A percentile compares a stretch with the other conserved stretches of the same genome.
These are phyloP conservation scores for Noturus placidus DNA, from an alignment of 2,113 vertebrate species.

Conservation along the genomic window DNA sequence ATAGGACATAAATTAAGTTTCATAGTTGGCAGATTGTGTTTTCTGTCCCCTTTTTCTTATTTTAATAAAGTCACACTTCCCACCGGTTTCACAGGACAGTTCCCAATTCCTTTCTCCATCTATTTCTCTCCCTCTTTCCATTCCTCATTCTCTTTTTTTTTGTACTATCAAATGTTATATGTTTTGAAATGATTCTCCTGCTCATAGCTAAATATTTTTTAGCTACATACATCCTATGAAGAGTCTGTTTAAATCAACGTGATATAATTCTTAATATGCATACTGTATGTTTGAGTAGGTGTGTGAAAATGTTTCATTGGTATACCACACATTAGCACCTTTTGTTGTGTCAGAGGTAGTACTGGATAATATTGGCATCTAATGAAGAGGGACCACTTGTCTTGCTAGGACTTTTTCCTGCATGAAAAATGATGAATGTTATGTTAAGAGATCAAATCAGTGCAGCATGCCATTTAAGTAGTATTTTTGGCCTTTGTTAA, in stretches of 20 bases:
- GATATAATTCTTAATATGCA: not conserved
- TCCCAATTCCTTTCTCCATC: not conserved
- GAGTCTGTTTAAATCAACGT: not conserved
- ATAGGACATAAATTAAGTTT: slow-evolving; percentile 44
- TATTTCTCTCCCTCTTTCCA: not conserved
- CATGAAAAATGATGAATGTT: not conserved
- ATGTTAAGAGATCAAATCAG: not conserved
- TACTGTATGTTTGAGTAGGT: not conserved
- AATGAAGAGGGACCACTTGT: not conserved
- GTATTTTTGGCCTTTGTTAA: not conserved
- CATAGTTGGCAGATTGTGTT: slow-evolving; percentile 45
- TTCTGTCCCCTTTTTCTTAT: slow-evolving; percentile 33
- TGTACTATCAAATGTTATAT: not conserved
- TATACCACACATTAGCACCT: not conserved
- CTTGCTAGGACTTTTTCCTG: not conserved
- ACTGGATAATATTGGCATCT: not conserved
- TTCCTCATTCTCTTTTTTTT: not conserved
- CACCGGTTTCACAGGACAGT: slow-evolving; percentile 8
- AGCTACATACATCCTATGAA: not conserved
- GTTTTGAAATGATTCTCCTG: not conserved
- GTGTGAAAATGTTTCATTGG: not conserved
- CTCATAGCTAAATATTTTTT: not conserved
- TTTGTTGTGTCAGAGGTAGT: not conserved
- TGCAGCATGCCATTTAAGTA: not conserved
- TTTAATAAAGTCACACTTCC: slow-evolving; percentile 42